A percentile compares a stretch with the other conserved stretches of the same genome.
Conservation (phyloP, 1,140 invertebrate species). For the Sarcophaga peregrina region DNA sequence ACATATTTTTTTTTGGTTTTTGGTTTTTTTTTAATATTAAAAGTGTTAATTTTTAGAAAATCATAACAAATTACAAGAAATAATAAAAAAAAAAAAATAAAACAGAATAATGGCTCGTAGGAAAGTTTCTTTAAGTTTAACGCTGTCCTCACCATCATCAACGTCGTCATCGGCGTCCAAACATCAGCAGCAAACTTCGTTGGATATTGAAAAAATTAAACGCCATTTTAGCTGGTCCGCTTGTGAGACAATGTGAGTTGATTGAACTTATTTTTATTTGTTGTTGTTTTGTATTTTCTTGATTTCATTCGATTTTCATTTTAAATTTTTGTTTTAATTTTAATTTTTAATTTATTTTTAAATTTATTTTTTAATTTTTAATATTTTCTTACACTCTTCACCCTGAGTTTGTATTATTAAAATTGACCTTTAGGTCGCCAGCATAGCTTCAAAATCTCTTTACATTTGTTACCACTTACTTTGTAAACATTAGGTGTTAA, state of each 20-base stretch:
- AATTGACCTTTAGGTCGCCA: no score
- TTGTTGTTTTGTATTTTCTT: neutral
- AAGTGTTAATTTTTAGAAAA: neutral
- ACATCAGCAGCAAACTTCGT: slow-evolving; percentile 51
- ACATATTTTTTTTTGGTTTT: no score
- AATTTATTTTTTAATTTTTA: no score
- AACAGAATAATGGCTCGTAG: slow-evolving; percentile 56
- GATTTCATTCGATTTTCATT: neutral
- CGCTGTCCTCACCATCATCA: slow-evolving; percentile 47
- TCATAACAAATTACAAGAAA: neutral
- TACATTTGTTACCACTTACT: no score
- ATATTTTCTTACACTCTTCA: no score
- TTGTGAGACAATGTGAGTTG: slow-evolving; percentile 64
- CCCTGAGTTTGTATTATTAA: no score
- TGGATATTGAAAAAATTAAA: slow-evolving; percentile 63
- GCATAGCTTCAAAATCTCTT: no score
- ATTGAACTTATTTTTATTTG: slow-evolving; percentile 29
- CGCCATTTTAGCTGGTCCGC: slow-evolving; percentile 65
- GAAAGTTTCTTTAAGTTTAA: slow-evolving; percentile 53
- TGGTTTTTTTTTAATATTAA: no score
- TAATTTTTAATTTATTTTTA: no score
- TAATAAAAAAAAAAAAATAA: slow-evolving; percentile 19
- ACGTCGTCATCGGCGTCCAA: slow-evolving; percentile 23
- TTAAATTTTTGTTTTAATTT: no score
- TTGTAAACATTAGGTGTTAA: no score